Base-by-base conservation (phyloP, 2,888 invertebrate genomes). In the Bedellia somnulentella region DNA sequence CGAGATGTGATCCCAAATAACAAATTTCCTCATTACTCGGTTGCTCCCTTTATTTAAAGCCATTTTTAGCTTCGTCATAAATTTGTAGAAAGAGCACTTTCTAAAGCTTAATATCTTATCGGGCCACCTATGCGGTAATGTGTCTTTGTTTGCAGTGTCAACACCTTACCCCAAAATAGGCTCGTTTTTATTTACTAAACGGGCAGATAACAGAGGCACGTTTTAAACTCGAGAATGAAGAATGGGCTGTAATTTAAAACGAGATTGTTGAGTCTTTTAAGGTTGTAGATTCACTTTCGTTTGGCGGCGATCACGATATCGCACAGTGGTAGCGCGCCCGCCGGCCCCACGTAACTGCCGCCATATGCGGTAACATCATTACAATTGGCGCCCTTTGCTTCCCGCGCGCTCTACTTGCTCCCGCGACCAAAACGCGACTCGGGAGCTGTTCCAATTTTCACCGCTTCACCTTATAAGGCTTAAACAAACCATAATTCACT, bases 81-180 rank as follows among this genome's bases (percentile, higher is more conserved):
- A n/a, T n/a, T n/a, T n/a, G n/a, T n/a, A n/a, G n/a, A n/a, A n/a
- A n/a, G n/a, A n/a, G n/a, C 18, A 15, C 25, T 31, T 31, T 31
- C 25, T 18, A 18, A 26, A n/a, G 9, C 9, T 18, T 18, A 14
- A 10, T 16, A 31, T 28, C 30, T 30, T 37, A 36, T 37, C 32
- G 32, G 22, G 33, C 36, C 36, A 35, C 25, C 18, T 17, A 18
- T 39, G 39, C 40, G 41, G 39, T 43, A 37, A 44, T 45, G 35
- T 40, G 41, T 47, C 49, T 44, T 40, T 60, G 53, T 66, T 62
- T 64, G 49, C 40, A 35, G 34, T 33, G 32, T 41, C 32, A 33
- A 29, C 29, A n/a, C n/a, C n/a, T n/a, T n/a, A 24, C 23, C 15
- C 10, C 29, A 44, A 47, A 46, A 53, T 47, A 52, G 48, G 43